Evolutionary conservation across 2,113 vertebrate species (phyloP), one percentile per base, ranked within the genome.

Genomic region (Stegastes partitus): DNA sequence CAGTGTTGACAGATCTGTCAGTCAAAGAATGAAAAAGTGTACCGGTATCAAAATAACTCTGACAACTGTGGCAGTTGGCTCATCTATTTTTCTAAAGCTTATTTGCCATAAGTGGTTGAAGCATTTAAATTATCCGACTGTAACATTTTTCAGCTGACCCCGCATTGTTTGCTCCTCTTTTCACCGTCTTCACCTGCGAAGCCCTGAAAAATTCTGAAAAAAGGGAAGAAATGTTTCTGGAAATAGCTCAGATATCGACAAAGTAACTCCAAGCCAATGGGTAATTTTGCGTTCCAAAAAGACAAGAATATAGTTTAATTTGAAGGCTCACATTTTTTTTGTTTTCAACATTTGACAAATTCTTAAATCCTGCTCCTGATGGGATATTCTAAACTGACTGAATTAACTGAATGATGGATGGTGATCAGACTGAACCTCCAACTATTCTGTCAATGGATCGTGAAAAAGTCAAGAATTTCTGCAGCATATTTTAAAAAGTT

Each of bases 1-100:
- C 64, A 70, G 66, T 26, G 91, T 70, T 87, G 87, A 89, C 87
- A 84, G 81, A 87, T 77, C 70, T 82, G 86, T 84, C 90, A 92
- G 77, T 90, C 88, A 88, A 68, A 50, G 45, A 83, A 28, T 47
- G 53, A 26, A 73, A 67, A 75, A 44, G 45, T 81, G 83, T 47
- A 69, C 37, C 21, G 0, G 61, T 9, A 87, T 89, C 86, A 89
- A 79, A 83, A 87, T 87, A 85, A 71, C 54, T 77, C 42, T 78
- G 81, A 87, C 81, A 78, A 58, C 79, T 58, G 58, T 71, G 82
- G 73, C 79, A 65, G 71, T 50, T 28, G 14, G 39, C 72, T 75
- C 63, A 28, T 78, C 66, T 69, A 12, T 68, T 66, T 70, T 15
- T 31, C 0, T 39, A 44, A 75, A 81, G 37, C 37, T 59, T 55